Conservation (phyloP, 2,888 invertebrate genomes). For the Brachylomia viminalis region DNA sequence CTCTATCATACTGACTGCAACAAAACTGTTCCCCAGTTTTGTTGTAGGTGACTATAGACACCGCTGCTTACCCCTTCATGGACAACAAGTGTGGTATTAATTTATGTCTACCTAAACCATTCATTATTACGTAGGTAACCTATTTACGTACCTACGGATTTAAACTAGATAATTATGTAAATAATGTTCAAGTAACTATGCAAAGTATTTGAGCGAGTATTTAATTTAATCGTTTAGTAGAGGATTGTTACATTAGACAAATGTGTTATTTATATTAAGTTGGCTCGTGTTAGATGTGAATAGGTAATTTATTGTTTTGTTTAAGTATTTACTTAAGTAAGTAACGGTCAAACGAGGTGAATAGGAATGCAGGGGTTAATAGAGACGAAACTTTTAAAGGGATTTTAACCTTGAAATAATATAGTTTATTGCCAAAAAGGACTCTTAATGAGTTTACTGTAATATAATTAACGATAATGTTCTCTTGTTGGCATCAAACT, state of each 20-base stretch:
- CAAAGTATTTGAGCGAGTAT: not conserved
- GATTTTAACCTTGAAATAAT: too few relatives aligned
- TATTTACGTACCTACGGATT: not conserved
- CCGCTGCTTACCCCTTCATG: too few relatives aligned
- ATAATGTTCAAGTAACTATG: not conserved
- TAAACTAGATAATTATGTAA: not conserved
- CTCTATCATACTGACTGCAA: not conserved
- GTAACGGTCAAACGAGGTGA: too few relatives aligned
- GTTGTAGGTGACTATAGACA: not conserved
- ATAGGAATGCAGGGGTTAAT: too few relatives aligned
- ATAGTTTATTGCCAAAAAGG: too few relatives aligned
- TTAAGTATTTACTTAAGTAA: not conserved
- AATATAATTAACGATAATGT: too few relatives aligned
- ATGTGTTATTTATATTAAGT: conserved; percentile 1
- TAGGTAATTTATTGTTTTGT: conserved; percentile 8
- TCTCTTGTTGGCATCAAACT: too few relatives aligned
- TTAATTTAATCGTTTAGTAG: not conserved
- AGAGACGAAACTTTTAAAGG: too few relatives aligned
- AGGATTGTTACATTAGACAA: conserved; percentile 5
- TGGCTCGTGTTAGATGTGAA: conserved; percentile 14
- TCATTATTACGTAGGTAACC: too few relatives aligned
- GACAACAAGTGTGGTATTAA: not conserved
- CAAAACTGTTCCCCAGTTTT: too few relatives aligned
- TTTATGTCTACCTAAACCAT: not conserved
- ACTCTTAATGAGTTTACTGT: too few relatives aligned